Base-by-base conservation (phyloP, 2,797 vertebrate species). In the Melopsittacus undulatus region DNA sequence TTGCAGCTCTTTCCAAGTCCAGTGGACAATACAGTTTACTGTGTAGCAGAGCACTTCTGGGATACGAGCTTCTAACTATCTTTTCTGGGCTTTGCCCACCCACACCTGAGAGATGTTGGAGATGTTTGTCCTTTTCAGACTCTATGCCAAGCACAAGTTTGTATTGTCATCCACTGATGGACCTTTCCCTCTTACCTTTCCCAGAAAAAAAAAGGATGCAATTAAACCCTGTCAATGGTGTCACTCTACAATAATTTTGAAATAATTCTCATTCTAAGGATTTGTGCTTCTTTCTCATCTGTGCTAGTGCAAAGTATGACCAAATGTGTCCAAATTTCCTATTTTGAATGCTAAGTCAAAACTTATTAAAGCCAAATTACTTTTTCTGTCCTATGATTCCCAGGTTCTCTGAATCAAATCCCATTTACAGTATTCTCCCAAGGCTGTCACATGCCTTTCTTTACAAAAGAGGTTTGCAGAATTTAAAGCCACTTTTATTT, bases 281-380 rank as follows among this genome's bases (percentile, higher is more conserved):
- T 61, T 70, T 93, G 61, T 67, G 48, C 74, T 92, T n/a, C 57
- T 77, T 52, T 64, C 42, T 87, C 52, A 62, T 80, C 89, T 36
- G 11, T 64, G 38, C 27, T 84, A 72, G 62, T 61, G 36, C 51
- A 74, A 92, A 89, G 34, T 46, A 64, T 43, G 95, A 82, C 73
- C 87, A 57, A 80, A 80, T 13, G 61, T 29, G 9, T 66, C 32
- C 57, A 80, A 87, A 82, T 36, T 74, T 85, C 82, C 45, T 80
- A 17, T 70, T 67, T 87, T 57, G 59, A 95, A 74, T 45, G 56
- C 26, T 63, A 75, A 91, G 48, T 74, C 6, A 17, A 84, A 94
- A 51, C 30, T 84, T 67, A 82, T 92, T 95, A 90, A 93, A 89
- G 61, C 42, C 5, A 83, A 90, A 69, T 82, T 79, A 67, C 46